A percentile compares a stretch with the other conserved stretches of the same genome.
Conservation (phyloP, 2,888 invertebrate genomes). For the Sabatieria punctata region DNA sequence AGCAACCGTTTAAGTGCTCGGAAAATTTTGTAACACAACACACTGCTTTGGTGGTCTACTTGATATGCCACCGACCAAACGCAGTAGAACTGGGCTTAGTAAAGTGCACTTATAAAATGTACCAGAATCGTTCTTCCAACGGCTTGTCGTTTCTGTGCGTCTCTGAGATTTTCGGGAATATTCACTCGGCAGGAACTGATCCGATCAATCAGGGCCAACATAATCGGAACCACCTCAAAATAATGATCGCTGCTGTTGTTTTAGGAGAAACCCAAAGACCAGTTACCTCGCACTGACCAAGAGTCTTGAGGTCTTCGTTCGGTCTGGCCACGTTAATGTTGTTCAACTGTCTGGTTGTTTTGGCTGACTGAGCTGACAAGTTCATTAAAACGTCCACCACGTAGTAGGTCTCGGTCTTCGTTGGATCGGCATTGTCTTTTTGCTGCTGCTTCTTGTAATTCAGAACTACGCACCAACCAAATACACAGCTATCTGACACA, state of each 20-base stretch:
- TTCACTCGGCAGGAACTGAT: constrained; percentile 76
- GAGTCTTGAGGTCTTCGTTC: constrained; percentile 44
- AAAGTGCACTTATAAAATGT: neutral
- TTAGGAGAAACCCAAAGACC: too few species aligned
- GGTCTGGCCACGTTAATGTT: constrained; percentile 30
- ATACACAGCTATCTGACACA: constrained; percentile 62
- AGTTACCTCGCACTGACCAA: constrained; percentile 64
- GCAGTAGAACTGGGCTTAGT: neutral
- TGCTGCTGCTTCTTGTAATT: constrained; percentile 61
- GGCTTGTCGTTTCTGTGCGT: constrained; percentile 62
- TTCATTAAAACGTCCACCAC: constrained; percentile 67
- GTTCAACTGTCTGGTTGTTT: constrained; percentile 13
- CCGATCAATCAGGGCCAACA: constrained; percentile 60
- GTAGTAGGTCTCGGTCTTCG: constrained; percentile 46
- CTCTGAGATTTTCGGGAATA: constrained; percentile 71
- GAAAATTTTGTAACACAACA: too few species aligned
- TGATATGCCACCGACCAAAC: neutral
- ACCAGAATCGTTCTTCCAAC: constrained; percentile 60
- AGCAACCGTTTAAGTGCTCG: too few species aligned
- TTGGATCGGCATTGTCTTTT: constrained; percentile 37
- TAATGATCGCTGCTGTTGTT: too few species aligned
- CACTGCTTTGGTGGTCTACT: too few species aligned
- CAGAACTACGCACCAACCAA: constrained; percentile 90
- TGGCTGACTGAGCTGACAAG: constrained; percentile 48
- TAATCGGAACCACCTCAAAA: constrained; percentile 51